Conservation (phyloP, 1,140 invertebrate species). For the Adoxophyes honmai region DNA sequence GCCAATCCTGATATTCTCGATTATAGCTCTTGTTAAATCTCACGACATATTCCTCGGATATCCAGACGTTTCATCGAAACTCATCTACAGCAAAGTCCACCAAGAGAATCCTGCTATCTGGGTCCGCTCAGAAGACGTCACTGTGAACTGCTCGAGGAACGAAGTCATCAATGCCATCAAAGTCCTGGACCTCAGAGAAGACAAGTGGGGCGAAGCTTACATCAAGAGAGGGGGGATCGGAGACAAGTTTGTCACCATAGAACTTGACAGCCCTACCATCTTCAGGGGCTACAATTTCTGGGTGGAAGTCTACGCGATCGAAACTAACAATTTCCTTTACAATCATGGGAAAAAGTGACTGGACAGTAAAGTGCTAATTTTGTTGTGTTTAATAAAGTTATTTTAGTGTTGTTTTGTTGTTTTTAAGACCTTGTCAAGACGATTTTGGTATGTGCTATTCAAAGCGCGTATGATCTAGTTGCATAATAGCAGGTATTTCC, state of each 20-base stretch:
- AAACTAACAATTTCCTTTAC: slow-evolving; percentile 32
- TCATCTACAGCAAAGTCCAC: slow-evolving; percentile 58
- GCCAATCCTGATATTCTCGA: neutral
- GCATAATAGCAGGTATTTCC: too few species aligned
- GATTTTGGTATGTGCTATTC: neutral
- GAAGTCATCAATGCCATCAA: slow-evolving; percentile 61
- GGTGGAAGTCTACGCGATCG: slow-evolving; percentile 59
- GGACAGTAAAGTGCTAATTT: slow-evolving; percentile 12
- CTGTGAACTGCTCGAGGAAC: slow-evolving; percentile 50
- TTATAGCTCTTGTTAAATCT: neutral
- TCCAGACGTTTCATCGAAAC: slow-evolving; percentile 43
- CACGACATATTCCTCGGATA: slow-evolving; percentile 53
- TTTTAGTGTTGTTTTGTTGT: neutral
- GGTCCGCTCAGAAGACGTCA: slow-evolving; percentile 51
- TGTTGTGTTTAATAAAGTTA: slow-evolving; percentile 4
- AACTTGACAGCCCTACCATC: slow-evolving; percentile 51
- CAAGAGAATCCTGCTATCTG: slow-evolving; percentile 63
- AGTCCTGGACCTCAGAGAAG: slow-evolving; percentile 49
- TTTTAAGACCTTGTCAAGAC: neutral
- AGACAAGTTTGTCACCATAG: slow-evolving; percentile 48
- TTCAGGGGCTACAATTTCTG: slow-evolving; percentile 61
- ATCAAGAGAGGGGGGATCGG: slow-evolving; percentile 58
- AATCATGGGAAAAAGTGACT: slow-evolving; percentile 31
- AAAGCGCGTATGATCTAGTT: too few species aligned
- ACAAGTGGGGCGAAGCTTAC: slow-evolving; percentile 57